These are phyloP conservation scores for Murina feae DNA, from an alignment of 2,113 vertebrate genomes.

Conservation along the genomic window DNA sequence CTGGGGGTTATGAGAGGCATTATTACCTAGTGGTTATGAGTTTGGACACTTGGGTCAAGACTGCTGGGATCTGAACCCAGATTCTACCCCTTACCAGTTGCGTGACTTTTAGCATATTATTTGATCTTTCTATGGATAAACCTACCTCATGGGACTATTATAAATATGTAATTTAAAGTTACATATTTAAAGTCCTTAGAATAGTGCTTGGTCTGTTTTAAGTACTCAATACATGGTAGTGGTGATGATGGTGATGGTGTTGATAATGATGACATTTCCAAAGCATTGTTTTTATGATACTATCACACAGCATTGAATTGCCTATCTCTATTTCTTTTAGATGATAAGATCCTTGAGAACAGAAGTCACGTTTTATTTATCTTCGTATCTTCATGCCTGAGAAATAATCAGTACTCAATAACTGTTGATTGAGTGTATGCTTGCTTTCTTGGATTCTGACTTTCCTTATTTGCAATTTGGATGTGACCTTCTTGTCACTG, in stretches of 20 bases:
- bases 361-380: constrained; percentile 23
- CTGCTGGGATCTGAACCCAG: not conserved
- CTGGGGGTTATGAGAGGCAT: not conserved
- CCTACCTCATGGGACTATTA: not conserved
- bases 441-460: constrained; percentile 19
- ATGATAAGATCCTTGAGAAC: not conserved
- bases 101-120: not conserved
- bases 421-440: not conserved
- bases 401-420: constrained; percentile 22
- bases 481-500: not conserved
- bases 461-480: not conserved
- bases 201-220: not conserved
- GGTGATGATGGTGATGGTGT: not conserved
- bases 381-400: not conserved
- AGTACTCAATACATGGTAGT: not conserved
- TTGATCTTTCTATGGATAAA: constrained; percentile 1
- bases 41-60: not conserved
- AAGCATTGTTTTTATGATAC: not conserved
- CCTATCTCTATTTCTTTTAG: not conserved
- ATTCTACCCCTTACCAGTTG: not conserved
- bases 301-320: not conserved
- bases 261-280: not conserved
- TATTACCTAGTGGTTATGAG: not conserved
- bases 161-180: not conserved
- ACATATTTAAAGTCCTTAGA: not conserved